Evolutionary conservation across 1,140 invertebrate species (phyloP).

Genomic region (Drosophila littoralis): DNA sequence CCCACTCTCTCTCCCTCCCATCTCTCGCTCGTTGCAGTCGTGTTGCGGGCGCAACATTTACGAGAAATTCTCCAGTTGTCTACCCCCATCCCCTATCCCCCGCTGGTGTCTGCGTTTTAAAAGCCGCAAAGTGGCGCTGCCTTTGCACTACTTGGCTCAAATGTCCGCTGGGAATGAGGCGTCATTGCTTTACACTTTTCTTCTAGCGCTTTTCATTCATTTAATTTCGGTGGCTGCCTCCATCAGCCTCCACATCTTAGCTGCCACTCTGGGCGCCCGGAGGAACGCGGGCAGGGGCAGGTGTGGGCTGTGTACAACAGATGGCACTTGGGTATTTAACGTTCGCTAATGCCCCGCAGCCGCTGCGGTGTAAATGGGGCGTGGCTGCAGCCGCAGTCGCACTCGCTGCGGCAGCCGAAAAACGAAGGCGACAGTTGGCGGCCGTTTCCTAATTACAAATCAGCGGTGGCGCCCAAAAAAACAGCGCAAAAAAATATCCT

Average conservation of each 20-base stretch:
- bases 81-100: not conserved
- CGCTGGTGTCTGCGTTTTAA: slow-evolving; percentile 24
- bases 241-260: slow-evolving; percentile 30
- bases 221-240: slow-evolving; percentile 59
- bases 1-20: not conserved
- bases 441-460: slow-evolving; percentile 84
- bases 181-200: slow-evolving; percentile 83
- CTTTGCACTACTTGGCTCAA: slow-evolving; percentile 50
- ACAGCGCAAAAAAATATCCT: slow-evolving; percentile 29
- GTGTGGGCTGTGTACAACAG: slow-evolving; percentile 27
- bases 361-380: slow-evolving; percentile 72
- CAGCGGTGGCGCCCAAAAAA: slow-evolving; percentile 60
- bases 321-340: slow-evolving; percentile 81
- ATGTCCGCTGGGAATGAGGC: slow-evolving; percentile 64
- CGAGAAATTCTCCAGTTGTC: not conserved
- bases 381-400: slow-evolving; percentile 50
- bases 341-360: slow-evolving; percentile 75
- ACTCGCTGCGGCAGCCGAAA: slow-evolving; percentile 31
- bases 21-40: slow-evolving; percentile 25
- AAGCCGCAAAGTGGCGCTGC: slow-evolving; percentile 63
- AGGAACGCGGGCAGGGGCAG: not conserved
- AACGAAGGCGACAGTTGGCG: slow-evolving; percentile 80
- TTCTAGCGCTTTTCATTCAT: slow-evolving; percentile 78
- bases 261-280: slow-evolving; percentile 23
- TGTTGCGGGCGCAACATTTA: slow-evolving; percentile 30